Base-by-base conservation (phyloP, 2,797 vertebrate genomes). In the Tiaroga cobitis region DNA sequence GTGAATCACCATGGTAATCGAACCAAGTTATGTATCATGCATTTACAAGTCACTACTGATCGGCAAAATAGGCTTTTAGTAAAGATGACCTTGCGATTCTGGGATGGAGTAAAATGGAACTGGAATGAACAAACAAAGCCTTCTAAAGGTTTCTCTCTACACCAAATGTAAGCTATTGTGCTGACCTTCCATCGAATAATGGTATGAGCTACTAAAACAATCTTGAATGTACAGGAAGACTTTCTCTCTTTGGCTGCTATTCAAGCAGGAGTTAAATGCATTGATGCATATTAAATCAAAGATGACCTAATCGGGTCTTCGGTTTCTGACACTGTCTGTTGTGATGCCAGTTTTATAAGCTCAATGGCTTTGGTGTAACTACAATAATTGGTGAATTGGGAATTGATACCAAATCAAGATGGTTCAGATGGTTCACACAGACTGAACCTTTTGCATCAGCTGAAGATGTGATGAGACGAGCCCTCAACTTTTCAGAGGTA, bases 31-130 rank as follows among this genome's bases (percentile, higher is more conserved):
- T 43, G 26, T 81, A 56, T 39, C 85, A 89, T 84, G 37, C 67
- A 80, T 81, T 85, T 82, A 80, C 79, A 83, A 88, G 26, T 49
- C 5, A 90, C 86, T 76, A 84, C 74, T 70, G 85, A 90, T 93
- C 88, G 87, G 63, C 54, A 80, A 21, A 81, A 88, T 83, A 89
- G 90, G 92, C 91, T 93, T 94, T 94, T 90, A 91, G 88, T 29
- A 88, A 85, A 91, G 90, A 61, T 85, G 56, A 91, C 90, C 85
- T 90, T 89, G 91, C 70, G 87, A 77, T 88, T 90, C 90, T 92
- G 90, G 93, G 92, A 91, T 65, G 43, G 19, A 85, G 73, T 93
- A 94, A 90, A 89, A 59, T 43, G 41, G 79, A 91, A 92, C 89
- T 93, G 43, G 49, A 87, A 87, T 90, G 86, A 80, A 89, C 70